Conservation (phyloP, 2,113 vertebrate genomes). For the Chlorodrepanis virens region DNA sequence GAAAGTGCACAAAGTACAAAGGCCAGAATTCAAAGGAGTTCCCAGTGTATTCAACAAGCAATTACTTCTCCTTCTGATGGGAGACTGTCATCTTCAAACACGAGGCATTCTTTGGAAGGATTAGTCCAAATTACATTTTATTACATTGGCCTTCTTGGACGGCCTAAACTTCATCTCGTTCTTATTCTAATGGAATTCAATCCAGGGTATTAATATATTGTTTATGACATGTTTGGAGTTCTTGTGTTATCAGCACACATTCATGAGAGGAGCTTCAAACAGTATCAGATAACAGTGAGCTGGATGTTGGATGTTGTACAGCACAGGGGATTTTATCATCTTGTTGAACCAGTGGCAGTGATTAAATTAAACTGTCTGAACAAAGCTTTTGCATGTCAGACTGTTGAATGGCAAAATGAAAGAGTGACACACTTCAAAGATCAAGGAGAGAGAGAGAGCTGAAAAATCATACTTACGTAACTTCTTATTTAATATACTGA, state of each 20-base stretch:
- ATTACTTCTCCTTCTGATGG: conserved; percentile 89
- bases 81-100: conserved; percentile 93
- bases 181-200: conserved; percentile 91
- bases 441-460: conserved; percentile 71
- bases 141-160: conserved; percentile 84
- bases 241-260: conserved; percentile 85
- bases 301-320: conserved; percentile 88
- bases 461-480: conserved; percentile 55
- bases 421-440: conserved; percentile 85
- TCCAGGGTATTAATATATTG: conserved; percentile 87
- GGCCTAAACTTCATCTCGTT: conserved; percentile 86
- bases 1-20: conserved; percentile 81
- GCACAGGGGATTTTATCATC: conserved; percentile 86
- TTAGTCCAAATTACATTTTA: conserved; percentile 99
- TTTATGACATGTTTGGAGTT: conserved; percentile 95
- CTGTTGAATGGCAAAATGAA: conserved; percentile 89
- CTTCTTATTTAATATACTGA: conserved; percentile 41
- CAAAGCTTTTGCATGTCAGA: conserved; percentile 94
- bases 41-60: conserved; percentile 81
- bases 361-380: conserved; percentile 99
- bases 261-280: conserved; percentile 89
- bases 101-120: conserved; percentile 91
- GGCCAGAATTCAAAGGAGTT: conserved; percentile 82
- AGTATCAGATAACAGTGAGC: conserved; percentile 89
- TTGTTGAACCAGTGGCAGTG: conserved; percentile 92